A percentile compares a stretch with the other conserved stretches of the same genome.
These are phyloP conservation scores for Embiotoca jacksoni DNA, from an alignment of 2,113 vertebrate species.

Conservation along the genomic window DNA sequence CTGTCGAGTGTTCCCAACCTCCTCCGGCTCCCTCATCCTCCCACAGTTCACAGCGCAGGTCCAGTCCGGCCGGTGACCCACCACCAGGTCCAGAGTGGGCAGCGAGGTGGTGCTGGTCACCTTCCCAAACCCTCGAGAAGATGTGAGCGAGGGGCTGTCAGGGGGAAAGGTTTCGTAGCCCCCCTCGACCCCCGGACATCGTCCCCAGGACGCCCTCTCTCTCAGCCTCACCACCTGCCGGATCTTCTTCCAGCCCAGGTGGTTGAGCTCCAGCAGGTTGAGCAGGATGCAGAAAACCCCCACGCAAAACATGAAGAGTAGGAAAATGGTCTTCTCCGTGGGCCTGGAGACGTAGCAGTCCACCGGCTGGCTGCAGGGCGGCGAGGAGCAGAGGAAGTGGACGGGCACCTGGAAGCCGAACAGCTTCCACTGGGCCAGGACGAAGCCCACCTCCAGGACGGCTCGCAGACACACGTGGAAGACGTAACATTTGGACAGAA, in stretches of 20 bases:
- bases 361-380: conserved; percentile 80
- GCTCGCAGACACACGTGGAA: conserved; percentile 83
- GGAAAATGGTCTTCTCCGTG: conserved; percentile 86
- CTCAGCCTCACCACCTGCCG: conserved; percentile 39
- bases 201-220: conserved; percentile 46
- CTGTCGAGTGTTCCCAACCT: conserved; percentile 19
- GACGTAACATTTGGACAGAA: conserved; percentile 84
- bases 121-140: conserved; percentile 72
- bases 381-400: conserved; percentile 74
- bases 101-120: conserved; percentile 76
- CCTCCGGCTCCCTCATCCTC: conserved; percentile 24
- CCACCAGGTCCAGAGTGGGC: conserved; percentile 80
- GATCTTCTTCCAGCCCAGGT: conserved; percentile 87
- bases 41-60: conserved; percentile 70
- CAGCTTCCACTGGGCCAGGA: conserved; percentile 84
- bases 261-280: conserved; percentile 85
- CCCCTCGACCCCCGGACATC: conserved; percentile 8
- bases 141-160: conserved; percentile 69
- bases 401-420: conserved; percentile 84
- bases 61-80: conserved; percentile 78
- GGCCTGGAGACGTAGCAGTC: conserved; percentile 86
- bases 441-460: conserved; percentile 81
- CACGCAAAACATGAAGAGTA: conserved; percentile 85
- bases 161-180: conserved; percentile 70
- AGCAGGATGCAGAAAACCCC: conserved; percentile 84